These are phyloP conservation scores for Naso thynnoides DNA, from an alignment of 2,797 vertebrate genomes.

Conservation along the genomic window DNA sequence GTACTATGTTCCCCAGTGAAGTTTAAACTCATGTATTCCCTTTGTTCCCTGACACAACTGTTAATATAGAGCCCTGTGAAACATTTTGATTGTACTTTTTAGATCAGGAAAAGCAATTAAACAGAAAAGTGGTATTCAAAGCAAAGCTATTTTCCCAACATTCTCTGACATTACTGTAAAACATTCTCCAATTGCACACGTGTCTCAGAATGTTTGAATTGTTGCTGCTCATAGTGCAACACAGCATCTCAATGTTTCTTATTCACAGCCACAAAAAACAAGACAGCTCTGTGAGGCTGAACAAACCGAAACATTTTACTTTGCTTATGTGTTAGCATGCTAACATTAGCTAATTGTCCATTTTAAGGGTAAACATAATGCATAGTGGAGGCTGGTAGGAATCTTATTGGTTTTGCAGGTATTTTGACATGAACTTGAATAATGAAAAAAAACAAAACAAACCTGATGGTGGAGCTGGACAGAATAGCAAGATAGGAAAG, in stretches of 20 bases:
- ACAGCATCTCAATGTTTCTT: not conserved
- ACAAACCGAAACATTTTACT: too few relatives aligned
- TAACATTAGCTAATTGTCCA: not conserved
- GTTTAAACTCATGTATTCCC: constrained; percentile 29
- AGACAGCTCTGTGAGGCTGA: not conserved
- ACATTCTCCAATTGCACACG: too few relatives aligned
- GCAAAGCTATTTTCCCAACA: not conserved
- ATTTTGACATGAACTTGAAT: not conserved
- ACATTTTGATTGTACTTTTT: constrained; percentile 35
- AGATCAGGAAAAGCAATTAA: constrained; percentile 37
- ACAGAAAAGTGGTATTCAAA: constrained; percentile 15
- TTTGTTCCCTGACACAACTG: constrained; percentile 29
- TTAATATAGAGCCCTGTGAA: constrained; percentile 33
- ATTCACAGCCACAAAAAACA: not conserved
- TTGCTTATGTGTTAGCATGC: not conserved
- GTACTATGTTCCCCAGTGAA: constrained; percentile 38
- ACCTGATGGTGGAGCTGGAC: not conserved
- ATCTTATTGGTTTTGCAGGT: not conserved
- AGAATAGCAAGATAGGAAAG: too few relatives aligned
- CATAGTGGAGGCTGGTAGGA: not conserved
- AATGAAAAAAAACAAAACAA: too few relatives aligned
- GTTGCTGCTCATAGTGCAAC: not conserved
- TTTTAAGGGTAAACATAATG: not conserved
- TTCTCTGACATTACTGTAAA: not conserved
- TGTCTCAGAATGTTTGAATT: too few relatives aligned